A percentile compares a stretch with the other conserved stretches of the same genome.
phyloP scores from a whole-genome alignment of 2,797 vertebrate genomes.

The Sitta carolinensis region DNA sequence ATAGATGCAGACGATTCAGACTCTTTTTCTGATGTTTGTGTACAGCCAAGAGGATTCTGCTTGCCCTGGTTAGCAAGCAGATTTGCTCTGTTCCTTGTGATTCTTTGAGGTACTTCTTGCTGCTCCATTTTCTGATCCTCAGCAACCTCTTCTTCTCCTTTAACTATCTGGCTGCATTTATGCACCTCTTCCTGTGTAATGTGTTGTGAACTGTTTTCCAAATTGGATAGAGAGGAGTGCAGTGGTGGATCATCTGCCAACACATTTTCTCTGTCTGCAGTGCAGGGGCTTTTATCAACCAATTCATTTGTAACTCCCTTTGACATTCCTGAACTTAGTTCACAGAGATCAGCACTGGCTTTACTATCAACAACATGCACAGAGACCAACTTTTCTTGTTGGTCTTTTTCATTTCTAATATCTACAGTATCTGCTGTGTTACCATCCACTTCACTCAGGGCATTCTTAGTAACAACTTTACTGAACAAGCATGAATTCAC shows the following conservation, averaged over 20 bases:
- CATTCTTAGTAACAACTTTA: conserved; percentile 61
- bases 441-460: conserved; percentile 45
- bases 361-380: conserved; percentile 57
- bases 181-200: conserved; percentile 66
- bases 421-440: conserved; percentile 49
- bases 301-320: conserved; percentile 64
- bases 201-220: conserved; percentile 69
- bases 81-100: conserved; percentile 80
- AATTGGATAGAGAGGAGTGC: conserved; percentile 54
- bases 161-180: conserved; percentile 71
- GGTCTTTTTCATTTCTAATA: conserved; percentile 62
- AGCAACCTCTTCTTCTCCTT: conserved; percentile 72
- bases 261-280: conserved; percentile 54
- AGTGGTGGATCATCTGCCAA: conserved; percentile 63
- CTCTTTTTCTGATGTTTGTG: conserved; percentile 82
- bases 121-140: conserved; percentile 83
- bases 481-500: neutral
- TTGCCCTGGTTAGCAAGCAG: conserved; percentile 76
- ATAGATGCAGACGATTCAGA: conserved; percentile 80
- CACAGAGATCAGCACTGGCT: conserved; percentile 59
- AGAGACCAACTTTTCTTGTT: conserved; percentile 56
- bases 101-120: conserved; percentile 77
- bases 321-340: conserved; percentile 50
- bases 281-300: conserved; percentile 45
- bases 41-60: conserved; percentile 80